Conservation (phyloP, 1,140 invertebrate genomes). For the Halotydeus destructor region DNA sequence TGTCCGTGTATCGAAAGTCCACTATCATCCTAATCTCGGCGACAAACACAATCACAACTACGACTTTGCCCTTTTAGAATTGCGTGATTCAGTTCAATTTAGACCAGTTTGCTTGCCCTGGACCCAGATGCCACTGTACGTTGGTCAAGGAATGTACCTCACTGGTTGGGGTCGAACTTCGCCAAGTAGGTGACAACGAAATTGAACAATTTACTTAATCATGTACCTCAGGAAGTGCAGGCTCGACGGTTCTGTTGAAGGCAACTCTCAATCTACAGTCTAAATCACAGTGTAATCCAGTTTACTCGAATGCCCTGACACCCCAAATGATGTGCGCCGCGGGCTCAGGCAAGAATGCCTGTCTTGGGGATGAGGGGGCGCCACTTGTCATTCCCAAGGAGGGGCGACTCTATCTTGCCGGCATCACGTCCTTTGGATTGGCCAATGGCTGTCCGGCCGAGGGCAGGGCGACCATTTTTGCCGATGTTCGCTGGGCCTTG, state of each 20-base stretch:
- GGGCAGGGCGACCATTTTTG: background rate
- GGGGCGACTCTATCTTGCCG: background rate
- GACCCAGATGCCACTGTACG: background rate
- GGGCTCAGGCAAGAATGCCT: background rate
- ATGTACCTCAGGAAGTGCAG: background rate
- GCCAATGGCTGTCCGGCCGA: background rate
- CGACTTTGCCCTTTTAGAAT: background rate
- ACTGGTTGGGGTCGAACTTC: constrained; percentile 2
- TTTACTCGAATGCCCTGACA: background rate
- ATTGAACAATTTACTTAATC: no score
- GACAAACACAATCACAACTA: background rate
- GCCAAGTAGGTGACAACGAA: no score
- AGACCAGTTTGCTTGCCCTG: constrained; percentile 2
- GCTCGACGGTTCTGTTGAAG: background rate
- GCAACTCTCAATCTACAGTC: background rate
- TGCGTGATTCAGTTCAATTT: background rate
- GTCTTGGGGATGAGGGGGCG: constrained; percentile 2
- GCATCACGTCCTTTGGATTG: background rate
- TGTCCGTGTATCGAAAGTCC: background rate
- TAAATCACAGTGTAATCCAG: background rate
- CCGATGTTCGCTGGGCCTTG: constrained; percentile 1
- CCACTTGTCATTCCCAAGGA: background rate
- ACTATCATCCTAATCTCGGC: background rate
- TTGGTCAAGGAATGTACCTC: background rate
- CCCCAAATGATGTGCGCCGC: constrained; percentile 1